Percentiles rank a stretch among this genome's conserved stretches.
Evolutionary conservation across 2,888 invertebrate genomes (phyloP).

Genomic region (Stomorhina lunata): DNA sequence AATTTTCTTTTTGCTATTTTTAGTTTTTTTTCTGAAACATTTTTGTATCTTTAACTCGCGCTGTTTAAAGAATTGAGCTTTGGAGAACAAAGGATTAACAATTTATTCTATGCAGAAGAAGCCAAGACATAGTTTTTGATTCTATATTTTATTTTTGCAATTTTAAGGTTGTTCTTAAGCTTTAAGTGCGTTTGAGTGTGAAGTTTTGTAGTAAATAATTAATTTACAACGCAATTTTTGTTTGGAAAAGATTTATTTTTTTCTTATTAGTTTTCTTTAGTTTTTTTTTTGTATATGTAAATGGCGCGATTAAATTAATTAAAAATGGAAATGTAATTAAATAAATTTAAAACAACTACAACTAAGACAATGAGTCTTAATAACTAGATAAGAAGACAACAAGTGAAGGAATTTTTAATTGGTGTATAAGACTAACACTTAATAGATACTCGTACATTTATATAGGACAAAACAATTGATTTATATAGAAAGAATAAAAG

Average conservation of each 20-base stretch:
- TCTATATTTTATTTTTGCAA: background rate
- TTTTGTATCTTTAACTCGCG: slow-evolving; percentile 65
- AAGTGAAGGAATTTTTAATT: background rate
- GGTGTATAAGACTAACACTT: background rate
- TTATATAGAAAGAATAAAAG: no score
- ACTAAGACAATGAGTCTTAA: background rate
- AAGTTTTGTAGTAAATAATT: slow-evolving; percentile 33
- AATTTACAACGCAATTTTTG: slow-evolving; percentile 64
- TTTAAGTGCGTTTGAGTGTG: background rate
- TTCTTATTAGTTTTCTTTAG: background rate
- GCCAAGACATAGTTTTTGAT: background rate
- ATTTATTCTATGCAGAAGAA: slow-evolving; percentile 46
- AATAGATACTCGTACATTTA: no score
- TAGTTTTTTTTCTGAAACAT: background rate
- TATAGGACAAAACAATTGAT: no score
- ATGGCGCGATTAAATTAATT: slow-evolving; percentile 62
- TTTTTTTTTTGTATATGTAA: slow-evolving; percentile 33
- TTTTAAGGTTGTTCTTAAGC: slow-evolving; percentile 50
- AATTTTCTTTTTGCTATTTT: slow-evolving; percentile 27
- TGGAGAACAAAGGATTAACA: slow-evolving; percentile 64
- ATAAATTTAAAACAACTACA: slow-evolving; percentile 35
- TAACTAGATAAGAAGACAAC: background rate
- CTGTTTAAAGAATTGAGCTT: slow-evolving; percentile 59
- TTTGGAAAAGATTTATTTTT: slow-evolving; percentile 38
- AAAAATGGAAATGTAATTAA: slow-evolving; percentile 54